Percentiles rank a stretch among this genome's conserved stretches.
Conservation (phyloP, 1,140 invertebrate genomes). For the Ostrea denselamellosa region DNA sequence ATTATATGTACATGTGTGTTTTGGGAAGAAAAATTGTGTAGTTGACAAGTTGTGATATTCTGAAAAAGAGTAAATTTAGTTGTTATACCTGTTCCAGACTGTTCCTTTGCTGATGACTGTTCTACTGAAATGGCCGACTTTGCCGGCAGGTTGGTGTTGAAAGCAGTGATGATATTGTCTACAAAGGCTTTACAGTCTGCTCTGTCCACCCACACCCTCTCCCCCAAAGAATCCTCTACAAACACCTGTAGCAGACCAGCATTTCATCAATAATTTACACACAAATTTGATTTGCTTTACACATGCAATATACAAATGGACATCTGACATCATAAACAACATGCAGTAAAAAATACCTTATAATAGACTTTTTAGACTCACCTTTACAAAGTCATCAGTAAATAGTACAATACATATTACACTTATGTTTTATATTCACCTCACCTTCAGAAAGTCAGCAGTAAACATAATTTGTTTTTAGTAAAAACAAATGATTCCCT, state of each 20-base stretch:
- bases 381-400: no score
- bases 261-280: no score
- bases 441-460: constrained; percentile 81
- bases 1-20: no score
- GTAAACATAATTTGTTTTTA: no score
- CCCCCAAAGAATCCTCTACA: constrained; percentile 95
- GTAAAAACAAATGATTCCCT: no score
- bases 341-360: no score
- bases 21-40: neutral
- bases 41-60: neutral
- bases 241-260: constrained; percentile 84
- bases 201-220: constrained; percentile 95
- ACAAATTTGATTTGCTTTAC: no score
- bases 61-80: neutral
- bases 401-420: no score
- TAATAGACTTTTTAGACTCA: no score
- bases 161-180: constrained; percentile 93
- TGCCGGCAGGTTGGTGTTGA: constrained; percentile 86
- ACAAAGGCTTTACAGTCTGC: constrained; percentile 94
- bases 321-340: no score
- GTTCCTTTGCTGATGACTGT: constrained; percentile 48
- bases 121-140: constrained; percentile 54
- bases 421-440: no score
- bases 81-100: constrained; percentile 60
- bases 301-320: no score